Conservation (phyloP, 2,888 invertebrate species). For the Thecophora atra region DNA sequence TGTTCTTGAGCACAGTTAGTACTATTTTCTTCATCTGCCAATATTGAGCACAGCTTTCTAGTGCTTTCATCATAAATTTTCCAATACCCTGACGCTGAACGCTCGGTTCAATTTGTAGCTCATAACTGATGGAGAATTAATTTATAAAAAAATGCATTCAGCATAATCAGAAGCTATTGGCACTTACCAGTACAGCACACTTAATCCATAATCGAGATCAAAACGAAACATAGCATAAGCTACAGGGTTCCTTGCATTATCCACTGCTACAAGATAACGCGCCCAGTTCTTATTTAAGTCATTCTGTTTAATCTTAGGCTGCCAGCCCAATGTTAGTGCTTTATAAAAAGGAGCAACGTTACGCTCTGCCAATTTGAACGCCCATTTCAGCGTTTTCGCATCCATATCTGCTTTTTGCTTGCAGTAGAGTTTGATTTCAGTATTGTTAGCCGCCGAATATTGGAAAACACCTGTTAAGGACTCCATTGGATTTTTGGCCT, state of each 20-base stretch:
- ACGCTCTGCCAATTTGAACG: constrained; percentile 63
- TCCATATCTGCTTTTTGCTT: constrained; percentile 60
- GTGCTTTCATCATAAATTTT: constrained; percentile 78
- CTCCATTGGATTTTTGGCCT: constrained; percentile 60
- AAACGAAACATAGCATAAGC: constrained; percentile 81
- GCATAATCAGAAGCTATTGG: neutral
- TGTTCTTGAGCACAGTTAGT: constrained; percentile 80
- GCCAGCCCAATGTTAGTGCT: constrained; percentile 71
- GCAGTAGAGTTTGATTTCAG: constrained; percentile 56
- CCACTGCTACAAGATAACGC: constrained; percentile 71
- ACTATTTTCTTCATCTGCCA: constrained; percentile 80
- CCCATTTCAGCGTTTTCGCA: constrained; percentile 61
- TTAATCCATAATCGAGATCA: constrained; percentile 74
- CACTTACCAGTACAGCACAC: constrained; percentile 77
- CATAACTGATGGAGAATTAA: constrained; percentile 73
- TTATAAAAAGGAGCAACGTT: constrained; percentile 64
- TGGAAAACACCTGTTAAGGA: constrained; percentile 50
- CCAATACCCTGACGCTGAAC: constrained; percentile 80
- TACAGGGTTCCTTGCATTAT: constrained; percentile 67
- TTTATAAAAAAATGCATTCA: constrained; percentile 8
- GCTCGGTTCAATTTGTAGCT: constrained; percentile 77
- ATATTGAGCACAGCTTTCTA: constrained; percentile 77
- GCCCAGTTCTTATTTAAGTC: constrained; percentile 75
- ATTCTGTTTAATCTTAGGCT: constrained; percentile 71
- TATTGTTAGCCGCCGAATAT: constrained; percentile 46